A percentile compares a stretch with the other conserved stretches of the same genome.
phyloP scores from a whole-genome alignment of 2,888 invertebrate species.

The Drosophila kuntzei region DNA sequence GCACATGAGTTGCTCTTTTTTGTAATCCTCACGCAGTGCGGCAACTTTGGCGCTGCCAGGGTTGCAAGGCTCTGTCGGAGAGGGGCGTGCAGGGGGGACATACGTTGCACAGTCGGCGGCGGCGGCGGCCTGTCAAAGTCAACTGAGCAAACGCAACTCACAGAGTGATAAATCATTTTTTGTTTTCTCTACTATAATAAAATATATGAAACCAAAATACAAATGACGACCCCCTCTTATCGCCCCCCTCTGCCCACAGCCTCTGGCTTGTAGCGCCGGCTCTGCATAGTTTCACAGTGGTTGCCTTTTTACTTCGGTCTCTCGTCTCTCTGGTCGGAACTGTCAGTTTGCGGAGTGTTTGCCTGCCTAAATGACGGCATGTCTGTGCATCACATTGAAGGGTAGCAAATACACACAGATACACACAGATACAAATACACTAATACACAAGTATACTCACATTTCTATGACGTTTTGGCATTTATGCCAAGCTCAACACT shows the following conservation, averaged over 20 bases:
- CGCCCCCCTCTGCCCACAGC: constrained; percentile 8
- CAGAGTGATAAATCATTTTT: constrained; percentile 77
- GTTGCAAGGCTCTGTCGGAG: not conserved
- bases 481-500: constrained; percentile 64
- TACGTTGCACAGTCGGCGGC: constrained; percentile 20
- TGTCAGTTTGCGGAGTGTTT: constrained; percentile 63
- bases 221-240: constrained; percentile 58
- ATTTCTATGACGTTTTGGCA: constrained; percentile 65
- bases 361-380: constrained; percentile 69
- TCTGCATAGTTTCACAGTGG: constrained; percentile 31
- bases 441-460: constrained; percentile 18
- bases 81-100: not conserved
- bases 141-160: constrained; percentile 67
- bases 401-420: constrained; percentile 60
- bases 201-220: constrained; percentile 53
- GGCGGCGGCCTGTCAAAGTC: constrained; percentile 73
- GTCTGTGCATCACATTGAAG: constrained; percentile 72
- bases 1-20: constrained; percentile 78
- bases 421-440: constrained; percentile 15
- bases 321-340: constrained; percentile 24
- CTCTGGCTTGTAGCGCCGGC: constrained; percentile 24
- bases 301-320: constrained; percentile 16
- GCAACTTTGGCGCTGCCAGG: constrained; percentile 7
- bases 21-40: constrained; percentile 62
- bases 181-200: constrained; percentile 31